phyloP scores from a whole-genome alignment of 2,113 vertebrate genomes.

The Lampris megalopsis region DNA sequence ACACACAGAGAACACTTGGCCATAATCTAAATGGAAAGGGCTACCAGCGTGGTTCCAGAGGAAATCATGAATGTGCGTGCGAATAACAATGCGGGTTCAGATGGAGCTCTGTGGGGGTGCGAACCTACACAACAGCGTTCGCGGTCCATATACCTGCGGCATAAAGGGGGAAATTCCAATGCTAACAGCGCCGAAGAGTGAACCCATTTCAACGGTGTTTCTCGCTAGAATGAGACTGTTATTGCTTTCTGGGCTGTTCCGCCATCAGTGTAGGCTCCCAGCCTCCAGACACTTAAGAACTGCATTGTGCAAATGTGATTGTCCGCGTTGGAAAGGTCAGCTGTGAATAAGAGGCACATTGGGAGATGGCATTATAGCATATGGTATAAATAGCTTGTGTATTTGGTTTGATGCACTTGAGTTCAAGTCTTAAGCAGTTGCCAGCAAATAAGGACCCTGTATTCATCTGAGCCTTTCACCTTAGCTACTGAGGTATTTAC shows the following conservation, averaged over 20 bases:
- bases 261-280: constrained; percentile 21
- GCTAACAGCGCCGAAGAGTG: constrained; percentile 45
- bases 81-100: constrained; percentile 39
- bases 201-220: constrained; percentile 25
- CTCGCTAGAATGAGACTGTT: constrained; percentile 32
- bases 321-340: not conserved
- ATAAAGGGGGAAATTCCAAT: constrained; percentile 17
- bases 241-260: constrained; percentile 14
- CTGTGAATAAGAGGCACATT: not conserved
- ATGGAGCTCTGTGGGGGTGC: constrained; percentile 57
- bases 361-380: not conserved
- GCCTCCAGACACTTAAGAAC: constrained; percentile 1
- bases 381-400: not conserved
- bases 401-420: not conserved
- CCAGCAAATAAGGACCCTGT: not conserved
- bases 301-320: not conserved
- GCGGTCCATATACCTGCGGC: constrained; percentile 10
- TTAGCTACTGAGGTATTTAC: too few species aligned
- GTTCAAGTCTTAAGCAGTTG: not conserved
- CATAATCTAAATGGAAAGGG: constrained; percentile 43
- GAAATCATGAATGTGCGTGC: constrained; percentile 36
- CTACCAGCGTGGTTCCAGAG: constrained; percentile 40
- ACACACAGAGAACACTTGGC: not conserved
- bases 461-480: not conserved
- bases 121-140: constrained; percentile 45